Evolutionary conservation across 1,140 invertebrate species (phyloP).

Genomic region (Euura saliciscinereae): DNA sequence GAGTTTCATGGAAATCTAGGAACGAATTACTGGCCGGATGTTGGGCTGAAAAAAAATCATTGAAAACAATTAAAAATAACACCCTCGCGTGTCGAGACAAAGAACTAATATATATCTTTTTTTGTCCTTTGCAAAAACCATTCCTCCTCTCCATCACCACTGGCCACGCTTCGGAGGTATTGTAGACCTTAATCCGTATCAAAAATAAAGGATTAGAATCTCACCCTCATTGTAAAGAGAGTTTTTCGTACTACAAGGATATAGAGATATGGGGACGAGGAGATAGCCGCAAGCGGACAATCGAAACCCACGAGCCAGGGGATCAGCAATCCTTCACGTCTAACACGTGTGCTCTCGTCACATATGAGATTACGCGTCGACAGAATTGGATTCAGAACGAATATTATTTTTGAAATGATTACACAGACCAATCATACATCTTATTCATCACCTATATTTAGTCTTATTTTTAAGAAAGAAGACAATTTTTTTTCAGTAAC

Average conservation of each 20-base stretch:
- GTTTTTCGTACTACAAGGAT: neutral
- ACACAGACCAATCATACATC: too few relatives aligned
- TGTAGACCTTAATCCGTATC: neutral
- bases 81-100: neutral
- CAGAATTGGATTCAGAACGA: neutral
- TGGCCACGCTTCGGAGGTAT: neutral
- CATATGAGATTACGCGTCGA: neutral
- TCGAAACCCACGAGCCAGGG: neutral
- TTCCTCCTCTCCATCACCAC: too few relatives aligned
- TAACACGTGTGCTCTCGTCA: neutral
- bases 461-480: too few relatives aligned
- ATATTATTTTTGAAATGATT: neutral
- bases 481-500: too few relatives aligned
- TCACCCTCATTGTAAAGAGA: neutral
- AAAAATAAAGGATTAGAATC: conserved; percentile 4
- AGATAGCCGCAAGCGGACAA: neutral
- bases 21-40: neutral
- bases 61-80: neutral
- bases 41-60: neutral
- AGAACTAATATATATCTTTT: too few relatives aligned
- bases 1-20: neutral
- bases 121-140: too few relatives aligned
- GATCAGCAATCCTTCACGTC: conserved; percentile 1
- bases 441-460: too few relatives aligned
- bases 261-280: neutral